phyloP scores from a whole-genome alignment of 2,113 vertebrate species.

The Psittacara wagleri region DNA sequence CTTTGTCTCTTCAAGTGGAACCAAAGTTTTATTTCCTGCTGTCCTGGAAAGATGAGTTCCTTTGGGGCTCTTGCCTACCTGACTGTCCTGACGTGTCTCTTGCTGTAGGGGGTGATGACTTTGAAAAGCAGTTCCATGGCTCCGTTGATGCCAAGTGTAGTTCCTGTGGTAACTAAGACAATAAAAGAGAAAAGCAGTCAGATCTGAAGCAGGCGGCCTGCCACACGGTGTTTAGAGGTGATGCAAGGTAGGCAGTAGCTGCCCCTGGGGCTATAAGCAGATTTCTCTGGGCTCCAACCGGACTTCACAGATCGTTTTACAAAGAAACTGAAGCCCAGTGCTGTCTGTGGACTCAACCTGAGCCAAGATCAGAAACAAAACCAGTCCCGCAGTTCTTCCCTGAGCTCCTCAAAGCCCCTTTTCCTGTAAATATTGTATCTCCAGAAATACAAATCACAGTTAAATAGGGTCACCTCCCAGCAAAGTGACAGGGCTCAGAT shows the following conservation, averaged over 20 bases:
- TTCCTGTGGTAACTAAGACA: conserved; percentile 79
- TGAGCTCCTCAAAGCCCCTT: neutral
- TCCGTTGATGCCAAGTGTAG: conserved; percentile 83
- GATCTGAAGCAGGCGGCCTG: neutral
- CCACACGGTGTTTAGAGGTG: neutral
- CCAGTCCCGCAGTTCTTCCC: neutral
- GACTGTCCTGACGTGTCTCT: conserved; percentile 73
- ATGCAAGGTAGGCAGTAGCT: neutral
- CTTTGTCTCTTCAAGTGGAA: conserved; percentile 40
- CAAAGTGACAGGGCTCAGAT: neutral
- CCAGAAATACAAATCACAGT: neutral
- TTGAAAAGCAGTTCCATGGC: conserved; percentile 86
- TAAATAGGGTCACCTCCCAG: neutral
- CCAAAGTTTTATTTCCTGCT: conserved; percentile 53
- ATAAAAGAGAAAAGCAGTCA: conserved; percentile 42
- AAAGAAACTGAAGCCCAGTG: neutral
- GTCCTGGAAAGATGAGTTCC: conserved; percentile 14
- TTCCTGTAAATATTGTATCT: neutral
- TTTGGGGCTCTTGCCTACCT: conserved; percentile 78
- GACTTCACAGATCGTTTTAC: neutral
- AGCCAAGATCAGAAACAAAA: neutral
- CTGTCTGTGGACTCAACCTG: neutral
- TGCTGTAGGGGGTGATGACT: conserved; percentile 83
- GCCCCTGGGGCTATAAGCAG: neutral
- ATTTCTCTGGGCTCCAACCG: neutral